Base-by-base conservation (phyloP, 2,888 invertebrate genomes). In the Yponomeuta plumbellus region DNA sequence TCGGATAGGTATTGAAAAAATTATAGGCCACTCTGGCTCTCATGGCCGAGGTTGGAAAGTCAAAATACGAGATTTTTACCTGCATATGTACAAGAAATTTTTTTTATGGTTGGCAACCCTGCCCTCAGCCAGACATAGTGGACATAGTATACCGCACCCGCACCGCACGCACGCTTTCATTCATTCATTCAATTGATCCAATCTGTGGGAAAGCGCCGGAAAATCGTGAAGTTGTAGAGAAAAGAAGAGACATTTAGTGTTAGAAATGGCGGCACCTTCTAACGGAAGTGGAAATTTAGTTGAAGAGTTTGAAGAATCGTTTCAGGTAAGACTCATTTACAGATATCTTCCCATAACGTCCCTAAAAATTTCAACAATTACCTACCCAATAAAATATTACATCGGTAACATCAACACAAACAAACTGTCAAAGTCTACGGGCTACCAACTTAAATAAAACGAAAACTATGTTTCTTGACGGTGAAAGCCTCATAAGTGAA, bases 281-380 rank as follows among this genome's bases (percentile, higher is more conserved):
- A 96, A 96, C 80, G 96, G 96, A 69, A 95, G 95, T 84, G 96
- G 96, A 61, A 97, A 97, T 91, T 88, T 97, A 66, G 96, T 97
- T 66, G 97, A 97, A 79, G 97, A 97, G 84, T 97, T 97, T 77
- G 97, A 97, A 86, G 97, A 97, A 91, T 96, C 97, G 3, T 97
- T 97, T 86, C 97, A 97, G 93, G 96, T 96, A 91, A 84, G 77
- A 69, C 65, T 52, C 13, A 5, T 52, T 65, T 66, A 67, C 61
- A 5, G 66, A 58, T 64, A 63, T 59, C 68, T 62, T 13, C 59
- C 69, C 66, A 66, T 66, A 61, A 65, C 63, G 11, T 65, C n/a
- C 56, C 67, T 22, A 67, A 69, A n/a, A 69, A 71, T 70, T 66
- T 56, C 59, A 56, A 66, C 61, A 34, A 22, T 8, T 34, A 23